Evolutionary conservation across 37 sponge, comb jelly and placozoan species (phyloP).

Genomic region (Oscarella lobularis): DNA sequence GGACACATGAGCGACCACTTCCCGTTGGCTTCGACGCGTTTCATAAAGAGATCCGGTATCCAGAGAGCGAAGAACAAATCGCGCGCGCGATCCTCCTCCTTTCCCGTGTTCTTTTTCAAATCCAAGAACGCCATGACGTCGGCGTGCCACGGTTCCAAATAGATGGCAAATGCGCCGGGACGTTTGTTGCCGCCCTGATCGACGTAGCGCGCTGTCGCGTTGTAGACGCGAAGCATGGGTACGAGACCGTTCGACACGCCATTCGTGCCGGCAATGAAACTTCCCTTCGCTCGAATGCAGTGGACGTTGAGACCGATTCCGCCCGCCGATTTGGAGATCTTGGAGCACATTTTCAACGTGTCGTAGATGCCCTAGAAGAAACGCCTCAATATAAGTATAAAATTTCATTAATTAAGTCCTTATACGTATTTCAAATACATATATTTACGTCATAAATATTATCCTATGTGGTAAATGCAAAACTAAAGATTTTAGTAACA

Average conservation of each 20-base stretch:
- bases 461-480: too few species aligned
- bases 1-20: constrained; percentile 98
- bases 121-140: constrained; percentile 94
- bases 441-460: too few species aligned
- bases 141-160: constrained; percentile 98
- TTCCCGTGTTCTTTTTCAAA: constrained; percentile 91
- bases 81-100: constrained; percentile 92
- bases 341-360: constrained; percentile 92
- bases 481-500: too few species aligned
- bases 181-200: constrained; percentile 66
- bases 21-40: constrained; percentile 64
- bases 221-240: constrained; percentile 96
- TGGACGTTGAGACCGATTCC: constrained; percentile 92
- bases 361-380: constrained; percentile 98
- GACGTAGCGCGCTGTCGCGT: constrained; percentile 96
- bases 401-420: too few species aligned
- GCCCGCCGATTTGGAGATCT: constrained; percentile 96
- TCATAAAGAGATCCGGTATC: constrained; percentile 98
- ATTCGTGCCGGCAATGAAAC: constrained; percentile 98
- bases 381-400: too few species aligned
- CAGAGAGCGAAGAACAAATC: constrained; percentile 95
- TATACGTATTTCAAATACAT: too few species aligned
- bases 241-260: constrained; percentile 93
- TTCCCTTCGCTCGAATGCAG: constrained; percentile 80
- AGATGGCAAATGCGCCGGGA: constrained; percentile 98